Conservation (phyloP, 2,113 vertebrate genomes). For the Brachionichthys hirsutus region DNA sequence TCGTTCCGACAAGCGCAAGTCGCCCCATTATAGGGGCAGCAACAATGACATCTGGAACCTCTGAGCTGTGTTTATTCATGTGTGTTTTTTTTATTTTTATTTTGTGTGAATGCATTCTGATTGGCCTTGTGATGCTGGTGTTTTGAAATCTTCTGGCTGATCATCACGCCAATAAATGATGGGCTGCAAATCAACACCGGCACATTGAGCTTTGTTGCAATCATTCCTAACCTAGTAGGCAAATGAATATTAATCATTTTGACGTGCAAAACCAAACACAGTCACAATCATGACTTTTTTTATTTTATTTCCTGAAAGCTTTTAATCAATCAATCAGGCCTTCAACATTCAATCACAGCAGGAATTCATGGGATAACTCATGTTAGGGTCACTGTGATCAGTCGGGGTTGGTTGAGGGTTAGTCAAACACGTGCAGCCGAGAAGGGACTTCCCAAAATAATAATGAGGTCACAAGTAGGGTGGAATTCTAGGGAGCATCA, state of each 20-base stretch:
- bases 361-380: slow-evolving; percentile 23
- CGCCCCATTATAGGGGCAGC: slow-evolving; percentile 4
- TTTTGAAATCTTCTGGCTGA: slow-evolving; percentile 27
- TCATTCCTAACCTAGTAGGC: slow-evolving; percentile 45
- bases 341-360: slow-evolving; percentile 42
- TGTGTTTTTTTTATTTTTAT: slow-evolving; percentile 15
- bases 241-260: slow-evolving; percentile 49
- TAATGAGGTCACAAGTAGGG: slow-evolving; percentile 47
- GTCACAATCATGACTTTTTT: slow-evolving; percentile 51
- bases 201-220: slow-evolving; percentile 50
- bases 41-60: too few relatives aligned
- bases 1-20: background rate
- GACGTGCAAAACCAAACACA: slow-evolving; percentile 57
- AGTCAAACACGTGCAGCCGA: slow-evolving; percentile 59
- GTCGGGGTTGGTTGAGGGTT: slow-evolving; percentile 50
- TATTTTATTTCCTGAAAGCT: slow-evolving; percentile 11
- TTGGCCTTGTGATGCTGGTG: slow-evolving; percentile 12
- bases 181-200: slow-evolving; percentile 59
- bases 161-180: slow-evolving; percentile 54
- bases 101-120: slow-evolving; percentile 23
- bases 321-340: slow-evolving; percentile 22
- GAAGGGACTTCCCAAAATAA: slow-evolving; percentile 38
- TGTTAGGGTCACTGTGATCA: slow-evolving; percentile 58
- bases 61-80: slow-evolving; percentile 25
- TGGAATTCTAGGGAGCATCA: slow-evolving; percentile 42